Base-by-base conservation (phyloP, 2,113 vertebrate genomes). In the Formicarius rufipectus region DNA sequence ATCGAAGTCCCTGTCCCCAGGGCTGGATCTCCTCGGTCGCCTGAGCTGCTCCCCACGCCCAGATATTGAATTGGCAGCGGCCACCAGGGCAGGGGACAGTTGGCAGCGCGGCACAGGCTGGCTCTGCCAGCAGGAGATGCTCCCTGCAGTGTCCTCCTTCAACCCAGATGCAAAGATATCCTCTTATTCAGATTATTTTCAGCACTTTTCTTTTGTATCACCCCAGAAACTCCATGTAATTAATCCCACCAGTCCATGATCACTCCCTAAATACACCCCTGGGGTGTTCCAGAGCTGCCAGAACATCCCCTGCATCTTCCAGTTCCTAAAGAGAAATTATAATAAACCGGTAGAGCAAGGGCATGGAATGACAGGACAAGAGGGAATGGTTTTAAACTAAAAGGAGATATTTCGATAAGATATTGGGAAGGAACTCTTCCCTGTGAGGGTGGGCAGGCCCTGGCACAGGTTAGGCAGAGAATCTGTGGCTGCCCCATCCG, bases 241-340 rank as follows among this genome's bases (percentile, higher is more conserved):
- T 47, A 30, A 59, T 53, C 62, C 62, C 64, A n/a, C 9, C 2
- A 1, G 14, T 0, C 3, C 15, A 5, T 0, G 0, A 25, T 6
- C 8, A 1, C 20, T 50, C 69, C 42, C 42, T 42, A 44, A 69
- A 79, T 15, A 7, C 35, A 33, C 0, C 53, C 33, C 14, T 4
- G 55, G 55, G 55, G 25, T 10, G 27, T 10, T 25, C 31, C 33
- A 47, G 25, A 28, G 10, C 8, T 15, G 14, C 30, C 45, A 66
- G 40, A 69, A 25, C 30, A 40, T 15, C 35, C 21, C 20, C 78
- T 27, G 56, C 30, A 28, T 33, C 33, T 22, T 21, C 45, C n/a
- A 31, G 8, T 4, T 22, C 13, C 24, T 28, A 4, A 49, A 49
- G 4, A 2, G 15, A 18, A 56, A 49, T 20, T 23, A 33, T 11